Conservation (phyloP, 1,140 invertebrate species). For the honey bee (Apis mellifera) region Amel_HAv3.1 CM009932.2:10124501-10125000, state of each 20-base stretch:
- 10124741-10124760: conserved; percentile 22
- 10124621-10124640: conserved; percentile 61
- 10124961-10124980: conserved; percentile 60
- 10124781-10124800: conserved; percentile 33
- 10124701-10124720: conserved; percentile 29
- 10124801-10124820: not conserved
- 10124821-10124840: not conserved
- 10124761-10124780: conserved; percentile 36
- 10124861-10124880: not conserved
- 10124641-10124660: conserved; percentile 64
- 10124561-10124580: conserved; percentile 67
- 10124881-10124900: conserved; percentile 47
- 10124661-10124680: conserved; percentile 66
- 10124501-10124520: conserved; percentile 46
- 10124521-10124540: conserved; percentile 63
- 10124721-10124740: not conserved
- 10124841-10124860: not conserved
- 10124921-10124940: conserved; percentile 50
- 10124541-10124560: conserved; percentile 59
- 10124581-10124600: conserved; percentile 60
- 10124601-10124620: conserved; percentile 59
- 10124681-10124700: conserved; percentile 52
- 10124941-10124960: conserved; percentile 45
- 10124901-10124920: conserved; percentile 42
- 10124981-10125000: conserved; percentile 41